Evolutionary conservation across 35 echinoderm and acorn worm species (phyloP), one percentile per base, ranked within the genome.

Genomic region (Chiridota heheva): DNA sequence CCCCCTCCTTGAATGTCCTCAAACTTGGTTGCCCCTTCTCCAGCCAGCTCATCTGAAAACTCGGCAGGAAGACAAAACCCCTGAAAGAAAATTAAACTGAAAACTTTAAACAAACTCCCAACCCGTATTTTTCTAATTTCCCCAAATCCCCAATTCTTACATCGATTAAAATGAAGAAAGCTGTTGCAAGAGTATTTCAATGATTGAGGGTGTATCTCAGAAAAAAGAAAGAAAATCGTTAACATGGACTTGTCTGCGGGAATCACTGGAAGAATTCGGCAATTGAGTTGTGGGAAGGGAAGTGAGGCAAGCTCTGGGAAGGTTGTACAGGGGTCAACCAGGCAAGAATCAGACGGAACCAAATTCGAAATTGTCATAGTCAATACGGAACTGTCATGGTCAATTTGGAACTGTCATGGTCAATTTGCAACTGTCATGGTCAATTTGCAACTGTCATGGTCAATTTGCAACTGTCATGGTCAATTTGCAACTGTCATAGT

Each of bases 21-120:
- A 88, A 98, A 98, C 47, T 98, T 80, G 32, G 95, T 98, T 34
- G 95, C 88, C 0, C 95, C 95, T 32, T 89, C 95, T 34, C 81
- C 95, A 38, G 69, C 67, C 26, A 91, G 26, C 65, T 98, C 95
- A 35, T 98, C 95, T 10, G 89, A 84, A n/a, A 86, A 98, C 60
- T 91, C 95, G 3, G 80, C 89, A 34, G 95, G 95, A 4, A 91
- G 45, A 60, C 95, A 98, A 38, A 98, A 98, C 30, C 95, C 95
- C 88, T 97, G 72, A 4, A 22, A 51, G 58, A 30, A 28, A 38
- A 18, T 40, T 22, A 43, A 2, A 73, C 67, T 40, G 34, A 24
- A 58, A 60, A 5, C 15, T 25, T 67, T 17, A 73, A 38, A 22
- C 40, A 8, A 40, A 20, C 17, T 45, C 30, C 10, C 1, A 44